Percentiles rank a stretch among this genome's conserved stretches.
Conservation (phyloP, 2,888 invertebrate genomes). For the Anorthoa munda region DNA sequence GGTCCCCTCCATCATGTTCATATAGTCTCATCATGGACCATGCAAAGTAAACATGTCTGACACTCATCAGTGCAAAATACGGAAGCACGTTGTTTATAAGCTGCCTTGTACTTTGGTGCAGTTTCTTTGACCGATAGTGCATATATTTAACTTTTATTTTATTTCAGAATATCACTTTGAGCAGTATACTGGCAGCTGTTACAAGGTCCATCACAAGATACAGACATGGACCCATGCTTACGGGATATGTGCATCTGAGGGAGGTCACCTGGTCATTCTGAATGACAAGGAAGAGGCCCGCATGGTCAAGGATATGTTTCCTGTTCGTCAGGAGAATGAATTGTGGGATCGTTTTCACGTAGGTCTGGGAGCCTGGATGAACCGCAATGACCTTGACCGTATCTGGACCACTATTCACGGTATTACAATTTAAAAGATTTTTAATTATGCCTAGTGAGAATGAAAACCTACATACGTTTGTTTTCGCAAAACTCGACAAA, state of each 20-base stretch:
- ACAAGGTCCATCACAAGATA: conserved; percentile 23
- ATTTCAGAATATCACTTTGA: conserved; percentile 31
- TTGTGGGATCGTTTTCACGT: conserved; percentile 21
- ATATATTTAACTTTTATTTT: no score
- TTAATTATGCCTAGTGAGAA: no score
- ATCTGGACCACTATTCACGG: conserved; percentile 26
- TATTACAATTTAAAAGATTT: background rate
- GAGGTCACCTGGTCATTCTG: conserved; percentile 41
- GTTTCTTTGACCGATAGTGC: no score
- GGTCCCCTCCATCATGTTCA: no score
- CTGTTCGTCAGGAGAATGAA: background rate
- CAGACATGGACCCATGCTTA: conserved; percentile 27
- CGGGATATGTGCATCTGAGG: conserved; percentile 38
- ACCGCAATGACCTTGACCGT: background rate
- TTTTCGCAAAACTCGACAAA: no score
- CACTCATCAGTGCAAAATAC: no score
- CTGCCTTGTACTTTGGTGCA: no score
- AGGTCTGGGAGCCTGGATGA: conserved; percentile 15
- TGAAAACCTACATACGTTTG: no score
- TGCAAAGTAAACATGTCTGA: no score
- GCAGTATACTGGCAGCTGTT: conserved; percentile 49
- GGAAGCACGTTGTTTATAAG: no score
- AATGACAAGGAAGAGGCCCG: conserved; percentile 43
- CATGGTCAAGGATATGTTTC: conserved; percentile 22
- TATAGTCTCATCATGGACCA: no score